Conservation (phyloP, 1,140 invertebrate species). For the Lanistes nyassanus region DNA sequence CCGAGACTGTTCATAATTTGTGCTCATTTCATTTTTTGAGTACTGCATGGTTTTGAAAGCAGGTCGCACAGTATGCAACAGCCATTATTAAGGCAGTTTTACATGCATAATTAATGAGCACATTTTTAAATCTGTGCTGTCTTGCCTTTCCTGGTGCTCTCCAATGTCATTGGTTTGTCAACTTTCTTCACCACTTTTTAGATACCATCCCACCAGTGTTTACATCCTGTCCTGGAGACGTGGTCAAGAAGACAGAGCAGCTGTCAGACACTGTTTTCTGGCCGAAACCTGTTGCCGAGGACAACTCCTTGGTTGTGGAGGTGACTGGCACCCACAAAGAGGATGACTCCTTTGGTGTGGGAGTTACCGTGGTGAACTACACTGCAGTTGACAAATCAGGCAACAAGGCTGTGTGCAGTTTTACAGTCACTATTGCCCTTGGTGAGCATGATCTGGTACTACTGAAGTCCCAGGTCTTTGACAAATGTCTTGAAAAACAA, state of each 20-base stretch:
- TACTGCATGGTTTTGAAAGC: too few species aligned
- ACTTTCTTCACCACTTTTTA: slow-evolving; percentile 25
- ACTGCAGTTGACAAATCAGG: slow-evolving; percentile 48
- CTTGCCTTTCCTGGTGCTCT: neutral
- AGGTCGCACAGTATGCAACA: too few species aligned
- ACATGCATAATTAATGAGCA: too few species aligned
- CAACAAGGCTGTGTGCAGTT: slow-evolving; percentile 46
- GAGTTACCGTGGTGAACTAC: slow-evolving; percentile 42
- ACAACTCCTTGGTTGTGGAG: slow-evolving; percentile 39
- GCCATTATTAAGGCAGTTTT: too few species aligned
- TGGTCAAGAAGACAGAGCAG: slow-evolving; percentile 40
- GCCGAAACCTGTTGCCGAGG: slow-evolving; percentile 40
- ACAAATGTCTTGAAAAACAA: neutral
- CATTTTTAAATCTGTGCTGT: neutral
- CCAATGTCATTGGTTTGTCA: too few species aligned
- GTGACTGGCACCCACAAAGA: slow-evolving; percentile 37
- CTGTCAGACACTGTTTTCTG: slow-evolving; percentile 39
- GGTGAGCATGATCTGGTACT: slow-evolving; percentile 28
- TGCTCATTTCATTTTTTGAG: too few species aligned
- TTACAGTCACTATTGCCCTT: slow-evolving; percentile 46
- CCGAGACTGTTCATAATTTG: neutral
- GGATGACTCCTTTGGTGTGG: slow-evolving; percentile 39
- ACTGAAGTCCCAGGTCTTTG: neutral
- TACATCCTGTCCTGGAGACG: slow-evolving; percentile 43
- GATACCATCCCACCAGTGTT: slow-evolving; percentile 48